A percentile compares a stretch with the other conserved stretches of the same genome.
phyloP scores from a whole-genome alignment of 2,888 invertebrate genomes.

The Octodonta nipae region DNA sequence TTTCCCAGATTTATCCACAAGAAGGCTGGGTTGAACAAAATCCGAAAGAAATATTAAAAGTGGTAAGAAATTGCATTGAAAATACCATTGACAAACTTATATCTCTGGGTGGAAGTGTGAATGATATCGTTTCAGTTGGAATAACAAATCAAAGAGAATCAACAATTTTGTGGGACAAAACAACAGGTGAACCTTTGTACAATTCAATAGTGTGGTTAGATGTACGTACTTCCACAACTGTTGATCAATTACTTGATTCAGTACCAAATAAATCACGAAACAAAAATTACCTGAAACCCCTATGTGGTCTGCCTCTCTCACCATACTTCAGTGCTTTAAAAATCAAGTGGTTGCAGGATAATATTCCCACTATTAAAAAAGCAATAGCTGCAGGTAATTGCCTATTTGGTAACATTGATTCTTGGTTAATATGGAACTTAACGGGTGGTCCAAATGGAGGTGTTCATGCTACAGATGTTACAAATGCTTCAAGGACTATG shows the following conservation, averaged over 20 bases:
- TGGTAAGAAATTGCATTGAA: constrained; percentile 69
- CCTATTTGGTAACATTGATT: constrained; percentile 84
- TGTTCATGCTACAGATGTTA: constrained; percentile 85
- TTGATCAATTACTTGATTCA: constrained; percentile 67
- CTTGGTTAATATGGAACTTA: constrained; percentile 91
- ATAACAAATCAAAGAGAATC: constrained; percentile 71
- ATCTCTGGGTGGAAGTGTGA: constrained; percentile 39
- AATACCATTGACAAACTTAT: constrained; percentile 60
- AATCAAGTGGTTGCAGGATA: constrained; percentile 84
- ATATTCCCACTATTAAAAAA: constrained; percentile 63
- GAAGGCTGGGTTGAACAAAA: constrained; percentile 98
- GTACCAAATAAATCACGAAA: constrained; percentile 57
- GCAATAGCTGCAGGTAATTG: constrained; percentile 60
- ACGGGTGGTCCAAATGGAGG: constrained; percentile 62
- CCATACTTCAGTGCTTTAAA: constrained; percentile 92
- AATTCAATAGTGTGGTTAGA: constrained; percentile 99
- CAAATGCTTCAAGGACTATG: constrained; percentile 95
- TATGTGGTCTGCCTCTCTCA: constrained; percentile 81
- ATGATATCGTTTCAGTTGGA: constrained; percentile 42
- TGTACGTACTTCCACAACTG: constrained; percentile 75
- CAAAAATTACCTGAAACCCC: constrained; percentile 55
- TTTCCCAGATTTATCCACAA: constrained; percentile 68
- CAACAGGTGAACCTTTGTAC: constrained; percentile 76
- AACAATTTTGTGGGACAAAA: constrained; percentile 85
- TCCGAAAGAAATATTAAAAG: constrained; percentile 65